Evolutionary conservation across 2,888 invertebrate genomes (phyloP).

Genomic region (Agriotes lineatus): DNA sequence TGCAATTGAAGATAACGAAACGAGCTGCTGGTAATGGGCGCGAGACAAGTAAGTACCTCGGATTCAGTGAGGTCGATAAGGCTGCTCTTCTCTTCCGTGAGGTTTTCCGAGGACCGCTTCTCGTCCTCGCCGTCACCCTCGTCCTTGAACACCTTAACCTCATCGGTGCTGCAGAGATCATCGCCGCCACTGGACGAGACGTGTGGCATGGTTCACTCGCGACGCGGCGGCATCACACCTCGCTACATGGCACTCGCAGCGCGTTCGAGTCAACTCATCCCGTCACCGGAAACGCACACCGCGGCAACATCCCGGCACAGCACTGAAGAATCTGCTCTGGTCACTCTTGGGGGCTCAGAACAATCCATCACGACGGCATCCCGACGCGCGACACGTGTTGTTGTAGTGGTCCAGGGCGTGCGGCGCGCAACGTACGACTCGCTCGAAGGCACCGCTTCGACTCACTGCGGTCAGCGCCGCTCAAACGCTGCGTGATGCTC

Average conservation of each 20-base stretch:
- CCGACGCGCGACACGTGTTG: conserved; percentile 41
- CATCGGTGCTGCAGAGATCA: conserved; percentile 98
- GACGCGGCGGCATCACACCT: conserved; percentile 64
- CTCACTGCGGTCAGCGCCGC: conserved; percentile 51
- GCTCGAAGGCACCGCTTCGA: conserved; percentile 67
- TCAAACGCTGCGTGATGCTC: conserved; percentile 54
- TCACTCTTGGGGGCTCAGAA: conserved; percentile 9
- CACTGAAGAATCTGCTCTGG: conserved; percentile 19
- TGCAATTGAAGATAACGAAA: too few species aligned
- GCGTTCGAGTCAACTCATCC: conserved; percentile 41
- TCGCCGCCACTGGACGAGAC: conserved; percentile 84
- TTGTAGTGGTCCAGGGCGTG: conserved; percentile 36
- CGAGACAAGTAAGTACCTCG: conserved; percentile 75
- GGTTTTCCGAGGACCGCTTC: conserved; percentile 92
- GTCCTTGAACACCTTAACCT: conserved; percentile 98
- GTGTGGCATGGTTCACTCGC: conserved; percentile 76
- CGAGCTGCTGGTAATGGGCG: conserved; percentile 21
- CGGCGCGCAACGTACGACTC: conserved; percentile 58
- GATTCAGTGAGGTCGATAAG: conserved; percentile 97
- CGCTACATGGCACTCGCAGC: conserved; percentile 62
- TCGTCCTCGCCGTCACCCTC: conserved; percentile 97
- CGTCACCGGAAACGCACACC: conserved; percentile 43
- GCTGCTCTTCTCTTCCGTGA: conserved; percentile 96
- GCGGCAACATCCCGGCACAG: conserved; percentile 33
- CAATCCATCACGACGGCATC: conserved; percentile 47